Conservation (phyloP, 2,888 invertebrate genomes). For the Cylloceria caligata region DNA sequence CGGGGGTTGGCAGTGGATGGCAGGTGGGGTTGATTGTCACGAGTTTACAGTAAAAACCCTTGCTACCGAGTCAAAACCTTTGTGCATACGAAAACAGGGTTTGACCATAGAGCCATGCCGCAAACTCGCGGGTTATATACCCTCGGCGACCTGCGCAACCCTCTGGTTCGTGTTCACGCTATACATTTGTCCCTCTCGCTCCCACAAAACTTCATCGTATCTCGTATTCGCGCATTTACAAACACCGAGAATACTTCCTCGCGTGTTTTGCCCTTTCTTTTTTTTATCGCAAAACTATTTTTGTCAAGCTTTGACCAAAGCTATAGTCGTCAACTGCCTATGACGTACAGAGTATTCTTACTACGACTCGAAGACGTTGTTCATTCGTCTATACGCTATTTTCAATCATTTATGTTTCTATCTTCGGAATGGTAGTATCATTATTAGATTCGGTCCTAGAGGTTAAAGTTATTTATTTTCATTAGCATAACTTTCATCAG, state of each 20-base stretch:
- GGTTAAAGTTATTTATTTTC: slow-evolving; percentile 51
- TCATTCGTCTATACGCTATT: slow-evolving; percentile 1
- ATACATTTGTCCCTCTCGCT: slow-evolving; percentile 48
- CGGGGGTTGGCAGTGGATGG: slow-evolving; percentile 69
- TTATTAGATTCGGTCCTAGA: not conserved
- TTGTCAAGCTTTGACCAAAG: slow-evolving; percentile 46
- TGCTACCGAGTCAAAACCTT: slow-evolving; percentile 72
- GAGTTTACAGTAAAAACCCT: slow-evolving; percentile 68
- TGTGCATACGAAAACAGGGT: slow-evolving; percentile 78
- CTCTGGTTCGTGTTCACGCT: slow-evolving; percentile 59
- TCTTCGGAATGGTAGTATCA: not conserved
- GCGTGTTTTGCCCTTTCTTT: slow-evolving; percentile 55
- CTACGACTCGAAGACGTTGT: slow-evolving; percentile 43
- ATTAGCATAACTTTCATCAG: slow-evolving; percentile 81
- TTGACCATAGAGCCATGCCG: slow-evolving; percentile 58
- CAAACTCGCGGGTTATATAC: slow-evolving; percentile 43
- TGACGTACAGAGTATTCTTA: slow-evolving; percentile 64
- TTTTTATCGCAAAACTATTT: slow-evolving; percentile 63
- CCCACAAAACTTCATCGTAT: slow-evolving; percentile 37
- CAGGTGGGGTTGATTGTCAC: slow-evolving; percentile 73
- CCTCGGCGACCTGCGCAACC: slow-evolving; percentile 53
- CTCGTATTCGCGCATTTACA: slow-evolving; percentile 53
- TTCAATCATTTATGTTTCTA: slow-evolving; percentile 19
- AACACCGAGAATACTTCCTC: slow-evolving; percentile 57
- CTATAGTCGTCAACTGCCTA: slow-evolving; percentile 31